Percentiles rank a stretch among this genome's conserved stretches.
These are phyloP conservation scores for Cephus cinctus DNA, from an alignment of 1,140 invertebrate species.

Conservation along the genomic window DNA sequence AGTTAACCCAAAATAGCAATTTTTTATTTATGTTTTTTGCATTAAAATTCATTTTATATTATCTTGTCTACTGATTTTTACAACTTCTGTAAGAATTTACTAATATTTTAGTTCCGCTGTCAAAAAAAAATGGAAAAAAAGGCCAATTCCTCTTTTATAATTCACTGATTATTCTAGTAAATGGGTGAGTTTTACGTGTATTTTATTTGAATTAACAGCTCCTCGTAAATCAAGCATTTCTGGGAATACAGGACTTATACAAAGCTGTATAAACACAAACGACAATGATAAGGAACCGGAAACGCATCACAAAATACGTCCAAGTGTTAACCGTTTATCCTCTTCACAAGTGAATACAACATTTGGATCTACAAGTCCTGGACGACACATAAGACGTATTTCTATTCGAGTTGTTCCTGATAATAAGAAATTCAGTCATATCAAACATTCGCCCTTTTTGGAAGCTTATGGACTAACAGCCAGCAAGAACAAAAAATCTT, in stretches of 20 bases:
- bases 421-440: constrained; percentile 20
- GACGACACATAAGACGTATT: constrained; percentile 23
- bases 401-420: constrained; percentile 42
- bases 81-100: too few species aligned
- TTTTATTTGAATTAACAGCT: constrained; percentile 1
- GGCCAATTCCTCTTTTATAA: constrained; percentile 10
- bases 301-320: constrained; percentile 6
- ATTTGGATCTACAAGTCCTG: constrained; percentile 14
- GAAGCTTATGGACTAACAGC: constrained; percentile 36
- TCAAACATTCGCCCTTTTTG: constrained; percentile 33
- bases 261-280: constrained; percentile 25
- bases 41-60: too few species aligned
- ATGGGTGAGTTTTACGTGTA: constrained; percentile 23
- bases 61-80: too few species aligned
- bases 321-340: too few species aligned
- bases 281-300: constrained; percentile 18
- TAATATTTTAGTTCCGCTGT: too few species aligned
- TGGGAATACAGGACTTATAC: constrained; percentile 28
- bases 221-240: constrained; percentile 6
- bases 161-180: constrained; percentile 17
- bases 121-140: constrained; percentile 18
- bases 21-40: too few species aligned
- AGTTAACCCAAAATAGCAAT: constrained; percentile 8
- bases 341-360: too few species aligned
- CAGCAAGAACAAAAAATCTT: constrained; percentile 11